Conservation (phyloP, 2,888 invertebrate species). For the Dorcus hopei region DNA sequence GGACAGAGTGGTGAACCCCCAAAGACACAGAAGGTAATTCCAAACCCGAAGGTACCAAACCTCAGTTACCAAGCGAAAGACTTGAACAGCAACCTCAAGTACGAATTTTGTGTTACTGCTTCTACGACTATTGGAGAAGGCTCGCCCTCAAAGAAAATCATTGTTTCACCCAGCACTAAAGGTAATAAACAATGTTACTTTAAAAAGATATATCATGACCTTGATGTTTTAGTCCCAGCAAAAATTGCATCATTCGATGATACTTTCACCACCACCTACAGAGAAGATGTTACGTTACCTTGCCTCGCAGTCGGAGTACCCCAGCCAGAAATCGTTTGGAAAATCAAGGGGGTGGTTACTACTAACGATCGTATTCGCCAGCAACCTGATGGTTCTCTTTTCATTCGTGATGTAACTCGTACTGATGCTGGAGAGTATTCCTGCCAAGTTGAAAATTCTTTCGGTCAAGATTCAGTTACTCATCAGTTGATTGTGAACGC, state of each 20-base stretch:
- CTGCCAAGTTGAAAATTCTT: slow-evolving; percentile 88
- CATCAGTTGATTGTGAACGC: slow-evolving; percentile 83
- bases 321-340: slow-evolving; percentile 86
- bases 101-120: slow-evolving; percentile 94
- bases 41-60: slow-evolving; percentile 61
- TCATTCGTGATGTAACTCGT: slow-evolving; percentile 83
- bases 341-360: slow-evolving; percentile 75
- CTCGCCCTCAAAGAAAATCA: slow-evolving; percentile 82
- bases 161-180: slow-evolving; percentile 77
- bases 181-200: slow-evolving; percentile 45
- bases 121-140: slow-evolving; percentile 94
- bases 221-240: slow-evolving; percentile 70
- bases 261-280: slow-evolving; percentile 87
- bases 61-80: slow-evolving; percentile 85
- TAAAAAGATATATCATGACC: neutral
- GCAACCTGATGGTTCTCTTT: slow-evolving; percentile 86
- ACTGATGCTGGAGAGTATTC: slow-evolving; percentile 93
- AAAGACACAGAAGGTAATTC: slow-evolving; percentile 74
- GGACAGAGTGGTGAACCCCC: slow-evolving; percentile 52
- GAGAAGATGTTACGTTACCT: slow-evolving; percentile 87
- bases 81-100: slow-evolving; percentile 75
- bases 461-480: slow-evolving; percentile 88
- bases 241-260: slow-evolving; percentile 94
- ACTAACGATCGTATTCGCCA: slow-evolving; percentile 80
- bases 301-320: slow-evolving; percentile 92